Percentiles rank a stretch among this genome's conserved stretches.
These are phyloP conservation scores for Sisyra nigra DNA, from an alignment of 2,888 invertebrate genomes.

Conservation along the genomic window DNA sequence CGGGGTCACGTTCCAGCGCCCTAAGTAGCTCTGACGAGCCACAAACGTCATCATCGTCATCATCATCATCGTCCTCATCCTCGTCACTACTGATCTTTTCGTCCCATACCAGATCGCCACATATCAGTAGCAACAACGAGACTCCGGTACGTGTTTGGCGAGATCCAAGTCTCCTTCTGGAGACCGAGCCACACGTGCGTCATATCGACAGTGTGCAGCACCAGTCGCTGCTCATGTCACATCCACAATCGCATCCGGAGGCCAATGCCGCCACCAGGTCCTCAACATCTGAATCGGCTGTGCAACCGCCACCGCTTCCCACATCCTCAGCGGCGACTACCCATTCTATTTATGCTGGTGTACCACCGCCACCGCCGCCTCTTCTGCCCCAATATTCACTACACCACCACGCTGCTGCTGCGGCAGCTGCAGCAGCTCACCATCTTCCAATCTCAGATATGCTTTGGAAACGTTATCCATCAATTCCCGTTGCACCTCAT, in stretches of 20 bases:
- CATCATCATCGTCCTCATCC: slow-evolving; percentile 7
- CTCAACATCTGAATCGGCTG: slow-evolving; percentile 18
- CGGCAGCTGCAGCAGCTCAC: slow-evolving; percentile 16
- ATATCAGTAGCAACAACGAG: slow-evolving; percentile 6
- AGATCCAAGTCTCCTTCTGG: slow-evolving; percentile 35
- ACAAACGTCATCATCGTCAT: slow-evolving; percentile 22
- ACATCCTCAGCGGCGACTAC: slow-evolving; percentile 19
- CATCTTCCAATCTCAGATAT: slow-evolving; percentile 27
- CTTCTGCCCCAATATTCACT: slow-evolving; percentile 15
- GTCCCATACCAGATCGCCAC: not conserved
- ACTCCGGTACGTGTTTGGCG: slow-evolving; percentile 34
- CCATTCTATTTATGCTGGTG: slow-evolving; percentile 14
- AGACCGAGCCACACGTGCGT: slow-evolving; percentile 32
- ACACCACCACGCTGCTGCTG: slow-evolving; percentile 15
- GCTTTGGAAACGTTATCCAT: slow-evolving; percentile 42
- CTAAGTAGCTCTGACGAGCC: slow-evolving; percentile 59
- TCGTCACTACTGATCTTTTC: slow-evolving; percentile 2
- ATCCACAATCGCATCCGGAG: slow-evolving; percentile 26
- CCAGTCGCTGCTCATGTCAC: slow-evolving; percentile 41
- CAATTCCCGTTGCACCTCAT: slow-evolving; percentile 31
- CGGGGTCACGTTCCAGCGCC: slow-evolving; percentile 59
- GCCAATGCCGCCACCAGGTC: slow-evolving; percentile 16
- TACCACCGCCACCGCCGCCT: slow-evolving; percentile 29
- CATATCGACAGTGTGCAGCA: slow-evolving; percentile 46
- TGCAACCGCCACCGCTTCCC: slow-evolving; percentile 25